Evolutionary conservation across 1,140 invertebrate species (phyloP).

Genomic region (Eupeodes corollae): DNA sequence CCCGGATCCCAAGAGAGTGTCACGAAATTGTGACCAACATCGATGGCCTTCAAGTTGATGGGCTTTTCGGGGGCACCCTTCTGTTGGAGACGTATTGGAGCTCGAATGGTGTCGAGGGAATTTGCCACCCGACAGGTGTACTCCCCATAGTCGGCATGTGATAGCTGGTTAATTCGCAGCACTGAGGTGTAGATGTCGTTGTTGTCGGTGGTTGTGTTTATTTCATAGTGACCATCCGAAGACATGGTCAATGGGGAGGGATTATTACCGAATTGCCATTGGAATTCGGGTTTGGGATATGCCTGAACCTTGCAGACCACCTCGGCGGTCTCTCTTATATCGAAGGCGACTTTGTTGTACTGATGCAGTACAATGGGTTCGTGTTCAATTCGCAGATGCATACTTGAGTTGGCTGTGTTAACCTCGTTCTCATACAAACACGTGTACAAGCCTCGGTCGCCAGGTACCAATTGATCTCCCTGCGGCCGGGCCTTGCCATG

Average conservation of each 20-base stretch:
- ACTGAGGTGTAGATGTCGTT: conserved; percentile 78
- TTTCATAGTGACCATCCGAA: conserved; percentile 76
- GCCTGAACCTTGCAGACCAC: conserved; percentile 81
- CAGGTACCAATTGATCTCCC: conserved; percentile 63
- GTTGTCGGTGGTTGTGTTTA: conserved; percentile 63
- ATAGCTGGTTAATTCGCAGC: conserved; percentile 62
- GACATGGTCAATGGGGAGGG: conserved; percentile 57
- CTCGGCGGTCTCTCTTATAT: conserved; percentile 69
- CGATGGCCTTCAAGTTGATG: conserved; percentile 51
- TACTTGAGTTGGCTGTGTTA: conserved; percentile 69
- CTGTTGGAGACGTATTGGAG: conserved; percentile 66
- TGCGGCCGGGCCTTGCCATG: conserved; percentile 59
- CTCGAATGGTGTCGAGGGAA: conserved; percentile 58
- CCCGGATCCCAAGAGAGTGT: conserved; percentile 73
- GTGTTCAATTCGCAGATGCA: conserved; percentile 84
- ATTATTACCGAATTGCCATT: conserved; percentile 75
- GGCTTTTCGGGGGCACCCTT: conserved; percentile 78
- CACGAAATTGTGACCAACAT: conserved; percentile 63
- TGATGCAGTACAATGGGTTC: conserved; percentile 73
- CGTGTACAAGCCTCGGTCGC: conserved; percentile 74
- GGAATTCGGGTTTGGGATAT: conserved; percentile 82
- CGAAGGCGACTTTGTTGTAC: conserved; percentile 80
- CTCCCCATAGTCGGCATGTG: conserved; percentile 73
- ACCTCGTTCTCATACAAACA: conserved; percentile 85
- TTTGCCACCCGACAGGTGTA: conserved; percentile 80